A percentile compares a stretch with the other conserved stretches of the same genome.
Conservation (phyloP, 2,113 vertebrate species). For the Chunga burmeisteri region DNA sequence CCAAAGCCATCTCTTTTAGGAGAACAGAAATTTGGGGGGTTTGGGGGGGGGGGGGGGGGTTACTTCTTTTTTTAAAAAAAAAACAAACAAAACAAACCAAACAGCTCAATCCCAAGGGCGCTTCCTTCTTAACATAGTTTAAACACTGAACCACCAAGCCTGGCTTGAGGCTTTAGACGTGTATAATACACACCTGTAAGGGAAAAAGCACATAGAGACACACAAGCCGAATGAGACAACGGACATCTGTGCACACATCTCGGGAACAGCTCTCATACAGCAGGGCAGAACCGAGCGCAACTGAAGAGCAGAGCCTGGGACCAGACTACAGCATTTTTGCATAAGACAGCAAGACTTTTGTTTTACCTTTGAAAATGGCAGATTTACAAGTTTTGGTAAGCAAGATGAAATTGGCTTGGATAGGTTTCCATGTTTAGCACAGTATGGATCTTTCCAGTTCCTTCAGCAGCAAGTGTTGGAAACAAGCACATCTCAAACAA, state of each 20-base stretch:
- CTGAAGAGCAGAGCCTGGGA: background rate
- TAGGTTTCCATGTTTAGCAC: background rate
- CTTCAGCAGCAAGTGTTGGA: background rate
- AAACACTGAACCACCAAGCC: background rate
- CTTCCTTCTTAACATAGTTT: conserved; percentile 2
- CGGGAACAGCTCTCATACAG: background rate
- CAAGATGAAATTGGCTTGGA: background rate
- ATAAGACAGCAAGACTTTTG: background rate
- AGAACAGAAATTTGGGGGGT: background rate
- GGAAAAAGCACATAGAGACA: background rate
- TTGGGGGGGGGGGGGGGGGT: background rate
- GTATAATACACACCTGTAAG: background rate
- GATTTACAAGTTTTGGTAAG: background rate
- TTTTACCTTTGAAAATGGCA: background rate
- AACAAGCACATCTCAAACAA: background rate
- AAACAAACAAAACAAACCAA: background rate
- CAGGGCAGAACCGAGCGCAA: background rate
- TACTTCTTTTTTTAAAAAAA: background rate
- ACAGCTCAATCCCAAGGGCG: background rate
- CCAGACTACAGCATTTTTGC: background rate
- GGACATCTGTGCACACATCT: background rate
- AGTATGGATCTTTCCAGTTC: background rate
- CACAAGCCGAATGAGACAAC: background rate
- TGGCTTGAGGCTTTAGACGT: background rate
- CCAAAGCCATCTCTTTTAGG: background rate